A percentile compares a stretch with the other conserved stretches of the same genome.
phyloP scores from a whole-genome alignment of 2,888 invertebrate genomes.

The Caenorhabditis imperialis region DNA sequence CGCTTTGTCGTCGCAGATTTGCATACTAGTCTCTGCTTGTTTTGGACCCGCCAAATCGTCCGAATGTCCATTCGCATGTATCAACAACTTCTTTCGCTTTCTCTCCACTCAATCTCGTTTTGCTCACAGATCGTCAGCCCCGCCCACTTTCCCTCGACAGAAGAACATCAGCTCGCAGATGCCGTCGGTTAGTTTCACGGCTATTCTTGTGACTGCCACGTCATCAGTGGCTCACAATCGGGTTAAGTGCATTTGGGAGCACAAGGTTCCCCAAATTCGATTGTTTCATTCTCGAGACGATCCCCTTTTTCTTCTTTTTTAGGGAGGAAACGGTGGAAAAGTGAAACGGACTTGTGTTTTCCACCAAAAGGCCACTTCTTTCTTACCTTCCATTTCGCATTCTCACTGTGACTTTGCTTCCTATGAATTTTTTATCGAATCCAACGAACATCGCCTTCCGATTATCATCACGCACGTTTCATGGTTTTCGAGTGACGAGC shows the following conservation, averaged over 20 bases:
- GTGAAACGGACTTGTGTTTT: no score
- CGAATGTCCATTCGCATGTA: constrained; percentile 21
- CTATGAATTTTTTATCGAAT: no score
- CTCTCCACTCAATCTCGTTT: constrained; percentile 25
- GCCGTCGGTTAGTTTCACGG: constrained; percentile 46
- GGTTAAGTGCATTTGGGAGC: constrained; percentile 42
- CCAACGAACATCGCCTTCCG: no score
- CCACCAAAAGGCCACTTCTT: no score
- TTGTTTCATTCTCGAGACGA: constrained; percentile 10
- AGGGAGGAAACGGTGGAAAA: no score
- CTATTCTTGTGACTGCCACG: constrained; percentile 31
- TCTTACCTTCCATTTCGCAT: no score
- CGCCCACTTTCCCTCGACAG: constrained; percentile 14
- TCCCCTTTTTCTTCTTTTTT: constrained; percentile 1
- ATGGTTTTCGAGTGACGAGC: no score
- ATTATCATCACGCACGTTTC: no score
- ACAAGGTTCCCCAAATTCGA: constrained; percentile 34
- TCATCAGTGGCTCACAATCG: constrained; percentile 42
- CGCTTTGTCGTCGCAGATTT: no score
- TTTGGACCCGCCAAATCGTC: no score
- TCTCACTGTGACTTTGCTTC: no score
- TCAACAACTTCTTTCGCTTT: constrained; percentile 25
- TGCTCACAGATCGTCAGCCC: constrained; percentile 6
- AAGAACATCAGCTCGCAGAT: constrained; percentile 22
- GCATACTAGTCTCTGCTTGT: no score